phyloP scores from a whole-genome alignment of 2,797 vertebrate species.

The Geotria australis region DNA sequence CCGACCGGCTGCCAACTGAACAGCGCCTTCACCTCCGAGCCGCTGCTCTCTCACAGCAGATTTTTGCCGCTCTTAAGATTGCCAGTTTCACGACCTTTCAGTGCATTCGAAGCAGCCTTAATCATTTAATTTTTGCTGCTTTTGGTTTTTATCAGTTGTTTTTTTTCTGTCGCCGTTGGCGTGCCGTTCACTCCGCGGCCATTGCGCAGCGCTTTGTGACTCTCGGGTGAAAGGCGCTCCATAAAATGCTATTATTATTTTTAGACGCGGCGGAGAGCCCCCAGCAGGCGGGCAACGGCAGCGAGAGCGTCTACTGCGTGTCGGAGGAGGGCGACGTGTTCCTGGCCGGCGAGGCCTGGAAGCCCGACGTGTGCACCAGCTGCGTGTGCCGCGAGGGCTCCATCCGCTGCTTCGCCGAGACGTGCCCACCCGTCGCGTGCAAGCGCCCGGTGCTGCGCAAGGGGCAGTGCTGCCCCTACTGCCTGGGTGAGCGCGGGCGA shows the following conservation, averaged over 20 bases:
- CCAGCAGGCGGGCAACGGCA: slow-evolving; percentile 3
- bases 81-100: too few relatives aligned
- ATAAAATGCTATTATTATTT: too few relatives aligned
- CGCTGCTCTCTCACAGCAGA: neutral
- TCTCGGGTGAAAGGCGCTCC: too few relatives aligned
- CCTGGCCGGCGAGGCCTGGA: slow-evolving; percentile 55
- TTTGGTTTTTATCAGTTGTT: neutral
- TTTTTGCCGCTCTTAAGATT: too few relatives aligned
- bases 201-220: too few relatives aligned
- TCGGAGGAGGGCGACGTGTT: slow-evolving; percentile 46
- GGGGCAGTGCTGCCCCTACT: slow-evolving; percentile 58
- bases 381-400: slow-evolving; percentile 39
- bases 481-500: slow-evolving; percentile 32
- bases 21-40: neutral
- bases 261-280: neutral
- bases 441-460: slow-evolving; percentile 39
- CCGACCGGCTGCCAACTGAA: too few relatives aligned
- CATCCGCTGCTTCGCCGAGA: slow-evolving; percentile 46
- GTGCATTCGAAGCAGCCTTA: too few relatives aligned
- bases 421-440: slow-evolving; percentile 38
- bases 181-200: too few relatives aligned
- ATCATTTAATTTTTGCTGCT: too few relatives aligned
- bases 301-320: slow-evolving; percentile 35
- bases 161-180: too few relatives aligned
- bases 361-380: slow-evolving; percentile 50